phyloP scores from a whole-genome alignment of 2,888 invertebrate species.

The Smittia aterrima region DNA sequence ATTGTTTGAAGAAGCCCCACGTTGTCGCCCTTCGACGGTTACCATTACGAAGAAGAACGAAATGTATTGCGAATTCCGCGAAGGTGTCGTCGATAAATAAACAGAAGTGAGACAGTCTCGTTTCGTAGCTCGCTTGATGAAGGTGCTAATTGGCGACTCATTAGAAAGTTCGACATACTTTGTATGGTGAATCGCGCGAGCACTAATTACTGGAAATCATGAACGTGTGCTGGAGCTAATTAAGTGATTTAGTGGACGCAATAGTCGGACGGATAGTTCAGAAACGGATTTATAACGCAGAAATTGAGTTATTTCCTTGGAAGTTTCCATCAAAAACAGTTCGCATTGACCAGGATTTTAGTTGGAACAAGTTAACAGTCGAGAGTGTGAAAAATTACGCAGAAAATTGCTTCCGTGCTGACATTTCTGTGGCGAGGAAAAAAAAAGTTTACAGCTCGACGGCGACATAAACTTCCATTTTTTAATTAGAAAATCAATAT shows the following conservation, averaged over 20 bases:
- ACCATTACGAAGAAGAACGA: background rate
- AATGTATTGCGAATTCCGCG: background rate
- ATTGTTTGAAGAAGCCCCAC: conserved; percentile 11
- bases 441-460: no score
- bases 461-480: no score
- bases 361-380: no score
- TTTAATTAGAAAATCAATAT: background rate
- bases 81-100: conserved; percentile 11
- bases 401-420: no score
- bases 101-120: conserved; percentile 31
- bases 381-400: no score
- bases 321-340: no score
- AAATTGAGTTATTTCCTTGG: no score
- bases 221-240: conserved; percentile 26
- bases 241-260: conserved; percentile 38
- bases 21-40: background rate
- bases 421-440: no score
- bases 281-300: background rate
- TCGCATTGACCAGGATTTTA: no score
- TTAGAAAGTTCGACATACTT: conserved; percentile 22
- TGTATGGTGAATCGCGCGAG: background rate
- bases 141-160: conserved; percentile 32
- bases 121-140: conserved; percentile 13
- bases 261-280: conserved; percentile 24
- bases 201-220: conserved; percentile 34